Base-by-base conservation (phyloP, 2,888 invertebrate species). In the Pristionchus maxplancki region DNA sequence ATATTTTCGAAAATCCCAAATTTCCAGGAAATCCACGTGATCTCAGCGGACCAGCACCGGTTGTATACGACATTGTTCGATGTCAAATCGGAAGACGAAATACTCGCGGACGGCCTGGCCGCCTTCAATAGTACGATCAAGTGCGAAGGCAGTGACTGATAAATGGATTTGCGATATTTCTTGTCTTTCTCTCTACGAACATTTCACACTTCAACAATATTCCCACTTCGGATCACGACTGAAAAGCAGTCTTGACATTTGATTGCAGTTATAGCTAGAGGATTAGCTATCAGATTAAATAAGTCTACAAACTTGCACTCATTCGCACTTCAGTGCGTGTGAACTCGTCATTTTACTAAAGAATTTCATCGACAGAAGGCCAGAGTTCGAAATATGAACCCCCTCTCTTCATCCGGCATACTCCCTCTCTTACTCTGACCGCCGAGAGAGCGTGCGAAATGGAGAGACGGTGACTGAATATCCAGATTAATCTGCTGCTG, bases 11-110 rank as follows among this genome's bases (percentile, higher is more conserved):
- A 28, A 31, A 31, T 11, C 13, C 28, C 6, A 28, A n/a, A 64
- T 4, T 67, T 67, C 15, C 71, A 74, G 71, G 71, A 74, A 31
- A 74, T 74, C 31, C 71, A 74, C 71, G 71, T 74, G 0, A 74
- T 40, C 3, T 37, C 71, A 2, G 34, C 71, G 9, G 71, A 74
- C 8, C 71, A 74, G 40, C 71, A 40, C 24, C 71, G 71, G 1
- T 20, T 74, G 20, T 74, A 74, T 40, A 24, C 71, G 20, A 40
- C 40, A 9, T 40, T 74, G 5, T 74, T 74, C 40, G 71, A 74
- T 40, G 31, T 74, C 31, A 37, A 40, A 17, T 74, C 71, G 37
- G 71, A 74, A 24, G 71, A 74, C 11, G 40, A 74, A 9, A 37
- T 74, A 15, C 40, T 58, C 5, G 58, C 58, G 24, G 58, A 58